Conservation (phyloP, 2,797 vertebrate genomes). For the Enteromius treurensis region DNA sequence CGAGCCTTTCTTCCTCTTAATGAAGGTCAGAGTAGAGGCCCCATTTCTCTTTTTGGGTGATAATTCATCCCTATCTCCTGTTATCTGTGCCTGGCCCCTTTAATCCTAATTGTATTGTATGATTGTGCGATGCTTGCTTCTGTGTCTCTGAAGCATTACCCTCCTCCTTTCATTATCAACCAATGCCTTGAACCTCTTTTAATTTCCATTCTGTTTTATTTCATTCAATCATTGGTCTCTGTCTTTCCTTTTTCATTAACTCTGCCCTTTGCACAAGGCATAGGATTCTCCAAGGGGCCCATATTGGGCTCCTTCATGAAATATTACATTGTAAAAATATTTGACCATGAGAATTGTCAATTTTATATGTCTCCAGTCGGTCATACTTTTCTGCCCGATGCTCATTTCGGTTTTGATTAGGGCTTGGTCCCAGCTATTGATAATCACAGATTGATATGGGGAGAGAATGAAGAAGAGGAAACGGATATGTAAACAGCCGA, state of each 20-base stretch:
- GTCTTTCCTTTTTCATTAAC: conserved; percentile 64
- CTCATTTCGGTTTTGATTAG: conserved; percentile 63
- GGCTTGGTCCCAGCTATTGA: conserved; percentile 61
- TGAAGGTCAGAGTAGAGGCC: conserved; percentile 84
- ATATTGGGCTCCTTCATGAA: conserved; percentile 57
- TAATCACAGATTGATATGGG: conserved; percentile 57
- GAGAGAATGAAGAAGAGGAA: conserved; percentile 47
- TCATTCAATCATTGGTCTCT: conserved; percentile 67
- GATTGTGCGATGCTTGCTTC: conserved; percentile 80
- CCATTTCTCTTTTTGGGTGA: conserved; percentile 80
- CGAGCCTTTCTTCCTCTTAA: conserved; percentile 76
- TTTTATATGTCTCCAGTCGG: conserved; percentile 60
- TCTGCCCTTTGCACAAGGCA: conserved; percentile 55
- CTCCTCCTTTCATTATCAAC: conserved; percentile 79
- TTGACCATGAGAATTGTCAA: conserved; percentile 61
- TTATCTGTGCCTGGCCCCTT: conserved; percentile 81
- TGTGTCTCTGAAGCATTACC: conserved; percentile 79
- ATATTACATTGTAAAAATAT: conserved; percentile 65
- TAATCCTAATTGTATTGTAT: conserved; percentile 89
- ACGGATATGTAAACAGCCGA: conserved; percentile 49
- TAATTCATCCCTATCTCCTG: conserved; percentile 84
- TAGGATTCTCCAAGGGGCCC: conserved; percentile 32
- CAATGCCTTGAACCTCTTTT: conserved; percentile 77
- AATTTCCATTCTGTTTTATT: conserved; percentile 69
- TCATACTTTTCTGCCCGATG: conserved; percentile 51